phyloP scores from a whole-genome alignment of 2,797 vertebrate genomes.

The Enteromius fasciolatus region DNA sequence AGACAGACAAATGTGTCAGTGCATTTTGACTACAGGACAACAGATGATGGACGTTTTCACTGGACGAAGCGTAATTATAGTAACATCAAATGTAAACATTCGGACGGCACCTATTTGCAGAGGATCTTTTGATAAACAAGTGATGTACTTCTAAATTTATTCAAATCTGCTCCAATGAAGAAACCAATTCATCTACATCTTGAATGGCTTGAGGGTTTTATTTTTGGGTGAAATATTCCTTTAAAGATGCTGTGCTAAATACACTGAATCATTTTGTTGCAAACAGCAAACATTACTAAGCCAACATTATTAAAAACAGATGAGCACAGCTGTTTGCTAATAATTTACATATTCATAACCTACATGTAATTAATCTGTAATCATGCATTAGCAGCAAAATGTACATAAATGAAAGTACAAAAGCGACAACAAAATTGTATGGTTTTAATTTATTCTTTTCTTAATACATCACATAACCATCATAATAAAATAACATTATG shows the following conservation, averaged over 20 bases:
- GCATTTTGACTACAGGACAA: too few species aligned
- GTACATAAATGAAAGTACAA: neutral
- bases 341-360: neutral
- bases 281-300: neutral
- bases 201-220: neutral
- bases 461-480: slow-evolving; percentile 16
- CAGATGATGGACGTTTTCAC: too few species aligned
- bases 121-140: neutral
- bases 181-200: neutral
- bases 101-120: neutral
- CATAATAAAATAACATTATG: slow-evolving; percentile 23
- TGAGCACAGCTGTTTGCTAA: neutral
- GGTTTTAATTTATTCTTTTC: slow-evolving; percentile 1
- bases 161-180: neutral
- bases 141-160: neutral
- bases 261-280: neutral
- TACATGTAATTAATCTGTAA: neutral
- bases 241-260: neutral
- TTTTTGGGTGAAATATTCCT: neutral
- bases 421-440: neutral
- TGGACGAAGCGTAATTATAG: too few species aligned
- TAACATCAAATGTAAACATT: neutral
- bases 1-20: too few species aligned
- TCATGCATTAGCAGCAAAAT: neutral
- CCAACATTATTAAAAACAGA: neutral